Percentiles rank a stretch among this genome's conserved stretches.
Evolutionary conservation across 2,888 invertebrate species (phyloP).

Genomic region (Drosophila neoperkinsi): DNA sequence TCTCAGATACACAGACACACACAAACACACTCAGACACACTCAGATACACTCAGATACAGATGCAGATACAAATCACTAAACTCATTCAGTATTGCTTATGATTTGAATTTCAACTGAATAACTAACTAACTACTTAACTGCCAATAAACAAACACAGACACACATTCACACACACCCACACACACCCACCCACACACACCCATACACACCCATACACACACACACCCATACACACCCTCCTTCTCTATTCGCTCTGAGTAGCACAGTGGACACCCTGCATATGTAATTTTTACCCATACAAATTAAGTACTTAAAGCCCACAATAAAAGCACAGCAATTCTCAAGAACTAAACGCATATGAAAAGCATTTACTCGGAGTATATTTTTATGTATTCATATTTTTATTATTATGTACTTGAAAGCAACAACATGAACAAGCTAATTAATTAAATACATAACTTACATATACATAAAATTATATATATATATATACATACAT

Average conservation of each 20-base stretch:
- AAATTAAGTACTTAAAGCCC: slow-evolving; percentile 18
- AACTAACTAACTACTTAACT: slow-evolving; percentile 41
- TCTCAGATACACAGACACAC: slow-evolving; percentile 29
- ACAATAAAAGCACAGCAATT: slow-evolving; percentile 42
- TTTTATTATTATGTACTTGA: slow-evolving; percentile 46
- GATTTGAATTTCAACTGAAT: slow-evolving; percentile 32
- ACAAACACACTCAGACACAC: slow-evolving; percentile 15
- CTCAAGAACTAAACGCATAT: slow-evolving; percentile 62
- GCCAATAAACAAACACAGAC: slow-evolving; percentile 25
- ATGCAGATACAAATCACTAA: slow-evolving; percentile 9
- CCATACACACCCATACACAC: not conserved
- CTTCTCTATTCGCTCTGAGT: slow-evolving; percentile 26
- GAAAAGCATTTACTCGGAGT: slow-evolving; percentile 71
- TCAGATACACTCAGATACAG: slow-evolving; percentile 5
- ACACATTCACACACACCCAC: not conserved
- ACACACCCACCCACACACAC: not conserved
- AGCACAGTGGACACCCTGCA: slow-evolving; percentile 60
- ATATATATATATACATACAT: slow-evolving; percentile 16
- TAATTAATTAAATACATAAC: slow-evolving; percentile 23
- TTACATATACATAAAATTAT: slow-evolving; percentile 18
- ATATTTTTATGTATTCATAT: slow-evolving; percentile 62
- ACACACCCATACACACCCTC: not conserved
- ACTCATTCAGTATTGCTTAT: slow-evolving; percentile 45
- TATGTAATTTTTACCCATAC: slow-evolving; percentile 37
- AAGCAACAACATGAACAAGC: slow-evolving; percentile 29